These are phyloP conservation scores for Ptilorrhoa leucosticta DNA, from an alignment of 2,113 vertebrate species.

Conservation along the genomic window DNA sequence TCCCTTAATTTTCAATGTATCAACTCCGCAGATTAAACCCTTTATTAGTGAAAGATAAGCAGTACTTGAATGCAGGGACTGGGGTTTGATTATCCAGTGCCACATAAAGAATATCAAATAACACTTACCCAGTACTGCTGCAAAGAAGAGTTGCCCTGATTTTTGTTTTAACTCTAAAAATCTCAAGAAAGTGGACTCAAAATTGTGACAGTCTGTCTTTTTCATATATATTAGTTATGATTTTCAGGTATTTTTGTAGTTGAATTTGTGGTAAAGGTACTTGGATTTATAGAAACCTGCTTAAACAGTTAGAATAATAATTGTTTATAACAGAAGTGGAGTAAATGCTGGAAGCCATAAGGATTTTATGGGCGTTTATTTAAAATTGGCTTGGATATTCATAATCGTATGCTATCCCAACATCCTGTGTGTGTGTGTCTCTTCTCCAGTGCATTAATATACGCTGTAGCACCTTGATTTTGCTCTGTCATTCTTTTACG, in stretches of 20 bases:
- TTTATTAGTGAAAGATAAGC: neutral
- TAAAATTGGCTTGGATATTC: neutral
- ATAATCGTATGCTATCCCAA: neutral
- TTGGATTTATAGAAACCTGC: neutral
- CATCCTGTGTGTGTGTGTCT: neutral
- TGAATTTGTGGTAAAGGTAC: neutral
- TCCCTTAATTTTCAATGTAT: neutral
- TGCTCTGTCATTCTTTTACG: constrained; percentile 27
- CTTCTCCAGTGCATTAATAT: neutral
- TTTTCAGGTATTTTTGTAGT: neutral
- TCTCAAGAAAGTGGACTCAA: neutral
- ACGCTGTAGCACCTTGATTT: neutral
- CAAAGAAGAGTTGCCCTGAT: neutral
- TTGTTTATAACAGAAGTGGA: neutral
- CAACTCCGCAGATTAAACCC: neutral
- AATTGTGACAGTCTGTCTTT: neutral
- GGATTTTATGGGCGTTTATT: neutral
- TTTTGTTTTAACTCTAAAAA: neutral
- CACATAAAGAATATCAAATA: neutral
- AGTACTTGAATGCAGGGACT: neutral
- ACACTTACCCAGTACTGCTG: neutral
- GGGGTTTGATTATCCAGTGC: neutral
- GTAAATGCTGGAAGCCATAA: neutral
- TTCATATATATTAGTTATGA: neutral
- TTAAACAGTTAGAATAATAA: neutral